Evolutionary conservation across 2,888 invertebrate genomes (phyloP), one percentile per base, ranked within the genome.

Genomic region (Tenthredo mesomela): DNA sequence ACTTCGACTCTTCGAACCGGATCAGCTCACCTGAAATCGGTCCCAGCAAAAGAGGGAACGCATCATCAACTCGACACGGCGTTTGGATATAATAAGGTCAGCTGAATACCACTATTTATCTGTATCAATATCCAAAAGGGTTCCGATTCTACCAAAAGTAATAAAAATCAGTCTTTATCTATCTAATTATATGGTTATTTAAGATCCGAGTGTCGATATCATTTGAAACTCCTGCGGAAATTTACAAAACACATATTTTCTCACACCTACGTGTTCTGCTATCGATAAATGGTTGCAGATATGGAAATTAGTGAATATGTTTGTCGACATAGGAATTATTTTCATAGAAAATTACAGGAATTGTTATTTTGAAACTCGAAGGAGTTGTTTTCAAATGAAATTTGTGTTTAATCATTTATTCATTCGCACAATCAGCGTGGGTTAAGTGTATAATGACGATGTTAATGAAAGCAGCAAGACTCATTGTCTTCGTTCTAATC

Each of bases 1-100:
- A 82, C 82, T 82, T 43, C 47, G 82, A 70, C 82, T 82, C 82
- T 82, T 82, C 67, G 67, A 82, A 82, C 82, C 82, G 67, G 82
- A 82, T 82, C 67, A 82, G 70, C 82, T 65, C 67, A 47, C 82
- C 82, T 82, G 15, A 70, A 82, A 82, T 82, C 82, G 67, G 47
- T 10, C 67, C 29, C 43, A 18, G 50, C 43, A 25, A 47, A 82
- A 82, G 82, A 67, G 47, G 65, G 65, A 61, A 65, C 61, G 40
- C 80, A 80, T 80, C 61, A 65, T 61, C 67, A 25, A 67, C 25
- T 61, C 65, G 65, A 82, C 70, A 67, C 47, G 47, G 47, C 29
- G 47, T 29, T 82, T 37, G 29, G 29, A 18, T 82, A 61, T 82
- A 67, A 67, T 70, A 82, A 82, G 65, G 61, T 80, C 65, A 80